Evolutionary conservation across 2,113 vertebrate species (phyloP).

Genomic region (Rhinolophus ferrumequinum): DNA sequence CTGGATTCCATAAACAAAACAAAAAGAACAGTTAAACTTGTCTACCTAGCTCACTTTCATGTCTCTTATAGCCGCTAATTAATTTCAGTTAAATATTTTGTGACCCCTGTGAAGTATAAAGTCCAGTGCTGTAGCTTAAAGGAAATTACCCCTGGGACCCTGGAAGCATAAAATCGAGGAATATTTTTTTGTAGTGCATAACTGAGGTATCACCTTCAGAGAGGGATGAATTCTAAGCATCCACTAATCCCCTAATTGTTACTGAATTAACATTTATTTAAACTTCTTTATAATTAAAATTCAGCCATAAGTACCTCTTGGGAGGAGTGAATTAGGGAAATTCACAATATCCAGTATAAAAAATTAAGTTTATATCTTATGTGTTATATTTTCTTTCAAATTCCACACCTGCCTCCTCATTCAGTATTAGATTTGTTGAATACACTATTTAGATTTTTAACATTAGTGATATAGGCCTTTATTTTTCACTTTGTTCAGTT

Average conservation of each 20-base stretch:
- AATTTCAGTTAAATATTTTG: neutral
- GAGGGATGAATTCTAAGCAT: neutral
- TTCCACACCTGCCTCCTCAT: neutral
- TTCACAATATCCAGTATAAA: neutral
- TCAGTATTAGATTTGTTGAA: neutral
- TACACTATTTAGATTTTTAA: neutral
- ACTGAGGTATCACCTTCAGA: neutral
- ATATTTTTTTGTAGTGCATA: neutral
- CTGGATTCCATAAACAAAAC: neutral
- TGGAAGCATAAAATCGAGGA: neutral
- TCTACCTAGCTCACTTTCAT: neutral
- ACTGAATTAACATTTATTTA: constrained; percentile 12
- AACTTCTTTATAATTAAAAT: constrained; percentile 7
- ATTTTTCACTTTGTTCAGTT: neutral
- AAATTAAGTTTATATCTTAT: neutral
- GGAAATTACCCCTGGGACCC: too few species aligned
- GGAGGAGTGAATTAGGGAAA: neutral
- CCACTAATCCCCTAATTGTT: neutral
- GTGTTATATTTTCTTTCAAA: neutral
- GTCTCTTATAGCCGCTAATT: neutral
- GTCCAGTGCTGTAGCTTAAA: too few species aligned
- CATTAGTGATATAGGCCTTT: neutral
- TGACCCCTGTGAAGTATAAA: neutral
- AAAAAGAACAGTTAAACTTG: constrained; percentile 2
- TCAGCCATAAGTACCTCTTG: neutral